Base-by-base conservation (phyloP, 2,888 invertebrate species). In the Synanthedon myopaeformis region DNA sequence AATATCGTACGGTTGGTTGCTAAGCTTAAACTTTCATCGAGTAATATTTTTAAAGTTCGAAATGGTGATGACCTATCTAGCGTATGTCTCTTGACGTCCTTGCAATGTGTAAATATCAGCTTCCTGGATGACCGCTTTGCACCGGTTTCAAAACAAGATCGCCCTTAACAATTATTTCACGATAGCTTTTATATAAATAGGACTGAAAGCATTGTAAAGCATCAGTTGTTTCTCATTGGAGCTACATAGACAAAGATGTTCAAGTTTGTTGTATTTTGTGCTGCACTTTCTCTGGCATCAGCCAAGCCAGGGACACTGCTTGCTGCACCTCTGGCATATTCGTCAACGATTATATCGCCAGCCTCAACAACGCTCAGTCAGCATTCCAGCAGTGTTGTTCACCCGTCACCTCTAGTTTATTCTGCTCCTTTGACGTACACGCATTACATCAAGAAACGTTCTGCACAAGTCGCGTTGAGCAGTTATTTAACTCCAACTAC, bases 261-360 rank as follows among this genome's bases (percentile, higher is more conserved):
- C 69, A 86, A 83, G 68, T 65, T 84, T 82, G 88, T 90, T 80
- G 89, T 89, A 73, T 88, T 91, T 88, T 90, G 83, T 72, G 89
- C 89, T 78, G 77, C 91, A 66, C 69, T 91, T 67, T 90, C 90
- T 64, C 79, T 86, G 63, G 90, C 79, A 61, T 71, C 79, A 54
- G 91, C 90, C 60, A 73, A 79, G 59, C 82, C 82, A 8, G 62
- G 70, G 19, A 49, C 50, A 61, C 52, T 57, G 10, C 49, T 62
- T 4, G 49, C 66, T 35, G 58, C 71, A 12, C 74, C 72, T 4
- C 58, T 74, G 54, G 53, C 68, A 6, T 74, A 77, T 54, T 69
- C 75, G 10, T 61, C 70, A 4, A 62, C 66, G 5, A 56, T 72
- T 51, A 51, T 79, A 48, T 58, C 76, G 6, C 83, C 82, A 51